Evolutionary conservation across 2,113 vertebrate genomes (phyloP).

Genomic region (Burhinus oedicnemus): DNA sequence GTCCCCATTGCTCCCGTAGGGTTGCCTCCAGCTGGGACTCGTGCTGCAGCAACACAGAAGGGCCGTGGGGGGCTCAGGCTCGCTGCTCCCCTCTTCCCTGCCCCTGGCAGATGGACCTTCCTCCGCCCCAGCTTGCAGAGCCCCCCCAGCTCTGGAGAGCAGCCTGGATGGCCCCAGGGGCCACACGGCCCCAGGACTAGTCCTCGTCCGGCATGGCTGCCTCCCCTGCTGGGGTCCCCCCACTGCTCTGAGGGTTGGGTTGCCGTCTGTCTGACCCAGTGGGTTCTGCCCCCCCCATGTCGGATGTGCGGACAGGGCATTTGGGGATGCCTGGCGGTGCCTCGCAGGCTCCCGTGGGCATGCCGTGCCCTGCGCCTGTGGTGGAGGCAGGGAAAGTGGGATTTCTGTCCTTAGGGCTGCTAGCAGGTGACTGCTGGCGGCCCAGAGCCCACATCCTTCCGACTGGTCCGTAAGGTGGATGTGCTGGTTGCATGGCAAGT

Average conservation of each 20-base stretch:
- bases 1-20: accelerated
- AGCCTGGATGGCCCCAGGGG: neutral
- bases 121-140: accelerated
- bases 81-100: neutral
- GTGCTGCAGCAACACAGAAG: neutral
- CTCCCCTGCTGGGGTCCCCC: too few relatives aligned
- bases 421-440: neutral
- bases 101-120: neutral
- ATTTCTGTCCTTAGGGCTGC: neutral
- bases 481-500: neutral
- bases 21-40: neutral
- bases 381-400: neutral
- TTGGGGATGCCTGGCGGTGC: neutral
- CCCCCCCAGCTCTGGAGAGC: neutral
- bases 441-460: accelerated
- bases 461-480: accelerated
- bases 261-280: accelerated
- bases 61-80: accelerated
- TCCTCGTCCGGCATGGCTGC: neutral
- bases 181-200: too few relatives aligned
- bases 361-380: neutral
- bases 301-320: accelerated
- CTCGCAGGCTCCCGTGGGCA: accelerated
- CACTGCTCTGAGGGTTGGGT: neutral
- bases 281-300: accelerated